Evolutionary conservation across 1,140 invertebrate genomes (phyloP).

Genomic region (Saccostrea echinata): DNA sequence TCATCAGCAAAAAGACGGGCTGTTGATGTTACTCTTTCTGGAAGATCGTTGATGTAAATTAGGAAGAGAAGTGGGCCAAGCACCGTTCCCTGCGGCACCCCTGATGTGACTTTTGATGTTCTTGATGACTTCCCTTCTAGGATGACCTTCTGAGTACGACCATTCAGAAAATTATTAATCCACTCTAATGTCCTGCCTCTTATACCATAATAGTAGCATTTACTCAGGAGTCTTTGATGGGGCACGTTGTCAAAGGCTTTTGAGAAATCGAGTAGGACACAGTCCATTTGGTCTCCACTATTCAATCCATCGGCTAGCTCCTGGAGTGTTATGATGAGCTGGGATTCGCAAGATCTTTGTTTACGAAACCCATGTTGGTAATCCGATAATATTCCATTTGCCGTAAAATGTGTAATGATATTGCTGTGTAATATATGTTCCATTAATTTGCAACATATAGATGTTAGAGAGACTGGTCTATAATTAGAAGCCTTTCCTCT

Average conservation of each 20-base stretch:
- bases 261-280: neutral
- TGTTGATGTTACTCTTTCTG: neutral
- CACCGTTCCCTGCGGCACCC: constrained; percentile 10
- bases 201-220: neutral
- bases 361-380: too few relatives aligned
- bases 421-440: too few relatives aligned
- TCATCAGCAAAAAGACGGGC: constrained; percentile 3
- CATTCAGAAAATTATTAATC: neutral
- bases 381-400: too few relatives aligned
- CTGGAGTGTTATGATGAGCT: neutral
- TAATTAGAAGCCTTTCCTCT: too few relatives aligned
- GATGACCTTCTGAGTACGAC: neutral
- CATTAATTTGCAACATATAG: too few relatives aligned
- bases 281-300: neutral
- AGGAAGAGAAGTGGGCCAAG: neutral
- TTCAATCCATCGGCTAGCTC: neutral
- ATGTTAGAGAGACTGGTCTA: too few relatives aligned
- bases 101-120: neutral
- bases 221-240: neutral
- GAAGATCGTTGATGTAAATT: neutral
- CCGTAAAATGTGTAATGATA: too few relatives aligned
- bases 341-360: neutral
- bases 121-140: neutral
- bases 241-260: constrained; percentile 19
- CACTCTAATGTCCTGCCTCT: neutral